A percentile compares a stretch with the other conserved stretches of the same genome.
phyloP scores from a whole-genome alignment of 2,888 invertebrate genomes.

The Tetheella fluctuosa region DNA sequence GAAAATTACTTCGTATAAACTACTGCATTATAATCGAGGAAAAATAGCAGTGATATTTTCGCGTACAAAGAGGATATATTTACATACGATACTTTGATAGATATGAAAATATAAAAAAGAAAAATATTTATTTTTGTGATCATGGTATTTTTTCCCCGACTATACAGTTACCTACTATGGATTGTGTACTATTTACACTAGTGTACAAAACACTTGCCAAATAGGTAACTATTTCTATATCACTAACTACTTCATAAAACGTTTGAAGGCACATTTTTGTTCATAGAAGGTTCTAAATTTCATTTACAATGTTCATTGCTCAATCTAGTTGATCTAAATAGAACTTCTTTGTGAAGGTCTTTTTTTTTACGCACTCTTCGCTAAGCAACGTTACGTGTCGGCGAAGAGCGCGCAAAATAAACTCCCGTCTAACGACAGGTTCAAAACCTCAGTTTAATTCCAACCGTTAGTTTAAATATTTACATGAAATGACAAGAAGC shows the following conservation, averaged over 20 bases:
- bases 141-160: background rate
- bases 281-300: conserved; percentile 68
- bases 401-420: conserved; percentile 2
- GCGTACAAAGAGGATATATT: conserved; percentile 34
- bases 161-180: conserved; percentile 26
- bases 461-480: conserved; percentile 49
- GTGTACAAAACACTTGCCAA: conserved; percentile 61
- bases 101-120: too few relatives aligned
- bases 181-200: conserved; percentile 52
- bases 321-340: conserved; percentile 19
- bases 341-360: conserved; percentile 17
- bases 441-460: background rate
- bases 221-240: conserved; percentile 62
- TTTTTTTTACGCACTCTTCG: background rate
- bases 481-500: conserved; percentile 66
- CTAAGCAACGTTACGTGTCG: background rate
- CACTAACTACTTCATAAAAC: conserved; percentile 70
- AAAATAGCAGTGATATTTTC: background rate
- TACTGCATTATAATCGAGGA: background rate
- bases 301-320: background rate
- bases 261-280: conserved; percentile 80
- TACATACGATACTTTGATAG: conserved; percentile 43
- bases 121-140: background rate
- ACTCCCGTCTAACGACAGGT: conserved; percentile 7
- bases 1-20: background rate